phyloP scores from a whole-genome alignment of 2,113 vertebrate species.

The Melanerpes aurifrons region DNA sequence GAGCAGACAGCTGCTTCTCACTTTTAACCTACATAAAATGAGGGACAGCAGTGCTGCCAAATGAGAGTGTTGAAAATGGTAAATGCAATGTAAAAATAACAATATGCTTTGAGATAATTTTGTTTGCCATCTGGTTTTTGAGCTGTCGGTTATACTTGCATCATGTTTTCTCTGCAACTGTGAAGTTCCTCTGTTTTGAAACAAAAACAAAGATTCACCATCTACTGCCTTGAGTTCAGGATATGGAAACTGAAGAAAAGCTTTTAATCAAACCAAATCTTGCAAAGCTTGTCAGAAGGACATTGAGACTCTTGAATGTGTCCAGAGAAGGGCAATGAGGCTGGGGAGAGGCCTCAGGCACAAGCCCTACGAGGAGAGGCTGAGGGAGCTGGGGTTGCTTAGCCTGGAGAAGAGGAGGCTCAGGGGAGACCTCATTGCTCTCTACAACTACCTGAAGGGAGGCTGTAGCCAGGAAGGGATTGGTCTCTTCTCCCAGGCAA shows the following conservation, averaged over 20 bases:
- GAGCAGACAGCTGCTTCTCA: slow-evolving; percentile 53
- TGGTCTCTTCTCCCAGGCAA: too few species aligned
- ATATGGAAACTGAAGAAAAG: background rate
- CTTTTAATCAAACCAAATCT: slow-evolving; percentile 43
- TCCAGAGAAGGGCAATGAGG: too few species aligned
- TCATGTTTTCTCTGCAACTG: slow-evolving; percentile 38
- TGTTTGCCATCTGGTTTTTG: slow-evolving; percentile 67
- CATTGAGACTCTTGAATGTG: too few species aligned
- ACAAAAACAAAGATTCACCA: slow-evolving; percentile 34
- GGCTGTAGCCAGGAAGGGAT: too few species aligned
- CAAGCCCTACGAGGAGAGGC: too few species aligned
- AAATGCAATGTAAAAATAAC: slow-evolving; percentile 61
- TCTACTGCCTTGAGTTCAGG: slow-evolving; percentile 28
- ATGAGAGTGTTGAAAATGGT: background rate
- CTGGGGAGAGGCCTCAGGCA: too few species aligned
- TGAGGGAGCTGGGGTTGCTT: too few species aligned
- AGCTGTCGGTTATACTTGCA: slow-evolving; percentile 43
- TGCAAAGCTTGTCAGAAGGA: background rate
- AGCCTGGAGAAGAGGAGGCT: too few species aligned
- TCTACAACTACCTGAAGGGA: too few species aligned
- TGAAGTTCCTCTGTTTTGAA: slow-evolving; percentile 44
- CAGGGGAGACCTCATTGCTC: too few species aligned
- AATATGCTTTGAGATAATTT: slow-evolving; percentile 64
- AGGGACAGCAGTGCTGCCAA: slow-evolving; percentile 37
- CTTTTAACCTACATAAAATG: slow-evolving; percentile 58